Evolutionary conservation across 2,888 invertebrate genomes (phyloP), one percentile per base, ranked within the genome.

Genomic region (Cerastoderma edule): DNA sequence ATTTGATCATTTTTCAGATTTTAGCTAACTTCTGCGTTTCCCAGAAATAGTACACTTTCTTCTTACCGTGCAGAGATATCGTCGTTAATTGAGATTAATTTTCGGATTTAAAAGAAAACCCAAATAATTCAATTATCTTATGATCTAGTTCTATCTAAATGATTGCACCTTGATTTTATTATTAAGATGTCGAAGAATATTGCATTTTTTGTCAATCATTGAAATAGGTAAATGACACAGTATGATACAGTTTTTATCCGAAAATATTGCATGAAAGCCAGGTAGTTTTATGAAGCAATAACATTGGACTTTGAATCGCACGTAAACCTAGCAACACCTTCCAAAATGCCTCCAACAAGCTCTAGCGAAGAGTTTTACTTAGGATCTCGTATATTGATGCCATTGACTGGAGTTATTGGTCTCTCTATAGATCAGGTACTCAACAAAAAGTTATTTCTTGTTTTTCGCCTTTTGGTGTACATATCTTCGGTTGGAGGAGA

Each of bases 1-100:
- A 95, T 95, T 98, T 98, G 93, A 99, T 98, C 99, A 99, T 99
- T 63, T 16, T 80, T 69, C n/a, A 32, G 39, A n/a, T 63, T 24
- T 46, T 63, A 19, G 28, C 22, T 13, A 22, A 60, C 35, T 60
- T 60, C 22, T 60, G 19, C 60, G 39, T 60, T 60, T 60, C 22
- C 19, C n/a, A 24, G 60, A 60, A 60, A 60, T 39, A 22, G 24
- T 35, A 60, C 22, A 60, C 60, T 60, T 60, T 27, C 33, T 60
- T 16, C 1, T 19, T 24, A 13, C n/a, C 30, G 19, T 30, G 32
- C 60, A 24, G 39, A 35, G 24, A 22, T 39, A 24, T 32, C 56
- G 19, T 56, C 19, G 8, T 6, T 8, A 30, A 27, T 54, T 54
- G 8, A 56, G 30, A 28, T 13, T 1, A 28, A 30, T 1, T 28